phyloP scores from a whole-genome alignment of 2,797 vertebrate species.

The Acanthurus lineatus region DNA sequence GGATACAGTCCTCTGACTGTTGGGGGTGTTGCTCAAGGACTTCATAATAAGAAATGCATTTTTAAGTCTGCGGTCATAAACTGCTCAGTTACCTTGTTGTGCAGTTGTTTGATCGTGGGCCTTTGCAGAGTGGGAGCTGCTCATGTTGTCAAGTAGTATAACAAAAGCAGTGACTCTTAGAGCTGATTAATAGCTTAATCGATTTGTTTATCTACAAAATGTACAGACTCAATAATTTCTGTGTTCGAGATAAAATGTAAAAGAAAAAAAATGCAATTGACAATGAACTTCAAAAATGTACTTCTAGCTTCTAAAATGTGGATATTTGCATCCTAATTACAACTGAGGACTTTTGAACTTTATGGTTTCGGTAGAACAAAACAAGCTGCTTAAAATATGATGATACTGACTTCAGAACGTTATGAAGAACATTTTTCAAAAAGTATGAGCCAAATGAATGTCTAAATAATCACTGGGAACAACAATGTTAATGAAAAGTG shows the following conservation, averaged over 20 bases:
- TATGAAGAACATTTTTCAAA: background rate
- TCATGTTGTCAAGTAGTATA: constrained; percentile 16
- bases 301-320: background rate
- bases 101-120: background rate
- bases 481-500: background rate
- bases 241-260: background rate
- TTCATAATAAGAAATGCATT: constrained; percentile 5
- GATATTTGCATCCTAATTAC: background rate
- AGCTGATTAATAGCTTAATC: background rate
- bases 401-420: background rate
- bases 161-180: background rate
- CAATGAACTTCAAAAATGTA: background rate
- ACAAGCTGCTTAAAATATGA: background rate
- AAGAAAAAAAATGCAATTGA: too few relatives aligned
- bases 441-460: background rate
- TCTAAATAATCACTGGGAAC: background rate
- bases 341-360: background rate
- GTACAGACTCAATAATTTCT: background rate
- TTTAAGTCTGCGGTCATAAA: background rate
- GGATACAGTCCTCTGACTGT: constrained; percentile 4
- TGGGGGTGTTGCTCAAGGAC: constrained; percentile 17
- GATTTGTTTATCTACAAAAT: background rate
- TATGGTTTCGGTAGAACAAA: background rate
- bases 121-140: constrained; percentile 1
- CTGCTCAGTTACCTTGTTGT: background rate